Base-by-base conservation (phyloP, 1,140 invertebrate genomes). In the Magallana gigas region DNA sequence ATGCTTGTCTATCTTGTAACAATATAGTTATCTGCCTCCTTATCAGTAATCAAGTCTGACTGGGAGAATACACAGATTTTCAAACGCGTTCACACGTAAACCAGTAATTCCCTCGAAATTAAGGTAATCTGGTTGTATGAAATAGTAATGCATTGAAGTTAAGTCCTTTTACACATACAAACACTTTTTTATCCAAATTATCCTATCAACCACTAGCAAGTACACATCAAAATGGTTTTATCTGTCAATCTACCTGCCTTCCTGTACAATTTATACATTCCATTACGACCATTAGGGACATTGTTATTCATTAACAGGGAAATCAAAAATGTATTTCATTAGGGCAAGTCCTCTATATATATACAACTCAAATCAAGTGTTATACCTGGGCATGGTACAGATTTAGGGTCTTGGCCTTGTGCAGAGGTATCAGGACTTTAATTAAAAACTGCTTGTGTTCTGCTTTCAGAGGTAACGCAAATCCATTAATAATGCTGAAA, bases 401-500 rank as follows among this genome's bases (percentile, higher is more conserved):
- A 89, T 93, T 93, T 36, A 94, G 91, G 84, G 91, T 92, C 83
- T 91, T 92, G 36, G 92, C 93, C 87, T 94, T 94, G 89, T 95
- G 94, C 58, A 95, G 91, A 76, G 94, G 94, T 84, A 95, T 92
- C 87, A 95, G 91, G 76, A 95, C 94, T 88, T 93, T 94, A 85
- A 93, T 91, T 83, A 94, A 90, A 90, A 95, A 95, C 88, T 91
- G 91, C 87, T 94, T 94, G 91, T 95, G 94, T 90, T 95, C 94
- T 60, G 89, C 85, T 88, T 95, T 95, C 84, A 95, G 90, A 18
- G 95, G 95, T 88, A 95, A 90, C 18, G 95, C 95, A 94, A 95
- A 96, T n/a, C 95, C 95, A 92, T 96, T 96, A 89, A 96, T 95
- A 88, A 96, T 95, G 91, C 95, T 95, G 91, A 84, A 93, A 93